Conservation (phyloP, 2,888 invertebrate species). For the Margaritifera margaritifera region DNA sequence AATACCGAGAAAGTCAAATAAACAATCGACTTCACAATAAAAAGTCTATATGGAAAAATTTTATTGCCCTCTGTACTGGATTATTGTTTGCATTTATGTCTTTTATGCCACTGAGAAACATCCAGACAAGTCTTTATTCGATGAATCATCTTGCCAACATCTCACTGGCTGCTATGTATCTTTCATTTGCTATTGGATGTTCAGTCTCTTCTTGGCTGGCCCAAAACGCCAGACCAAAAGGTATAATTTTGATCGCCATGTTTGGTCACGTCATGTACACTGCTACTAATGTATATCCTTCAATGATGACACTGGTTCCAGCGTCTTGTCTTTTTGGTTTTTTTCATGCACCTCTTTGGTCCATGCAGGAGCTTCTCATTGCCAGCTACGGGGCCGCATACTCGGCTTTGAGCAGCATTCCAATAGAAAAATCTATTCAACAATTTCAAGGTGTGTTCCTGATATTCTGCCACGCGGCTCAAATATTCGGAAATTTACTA, state of each 20-base stretch:
- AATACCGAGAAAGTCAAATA: conserved; percentile 22
- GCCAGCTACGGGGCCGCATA: conserved; percentile 61
- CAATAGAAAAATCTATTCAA: conserved; percentile 55
- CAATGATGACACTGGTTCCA: conserved; percentile 56
- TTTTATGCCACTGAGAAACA: conserved; percentile 53
- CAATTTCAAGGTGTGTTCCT: conserved; percentile 63
- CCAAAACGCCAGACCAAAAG: conserved; percentile 57
- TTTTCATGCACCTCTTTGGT: conserved; percentile 61
- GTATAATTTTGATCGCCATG: conserved; percentile 54
- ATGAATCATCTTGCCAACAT: conserved; percentile 52
- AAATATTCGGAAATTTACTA: conserved; percentile 60
- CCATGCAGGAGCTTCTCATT: conserved; percentile 58
- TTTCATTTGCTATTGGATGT: conserved; percentile 57
- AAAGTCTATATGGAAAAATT: conserved; percentile 50
- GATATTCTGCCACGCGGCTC: conserved; percentile 61
- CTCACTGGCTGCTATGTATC: conserved; percentile 58
- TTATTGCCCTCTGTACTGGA: conserved; percentile 44
- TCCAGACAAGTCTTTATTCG: conserved; percentile 57
- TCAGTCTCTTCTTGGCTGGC: conserved; percentile 52
- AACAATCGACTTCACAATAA: conserved; percentile 38
- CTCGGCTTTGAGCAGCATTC: conserved; percentile 53
- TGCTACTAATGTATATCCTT: conserved; percentile 60
- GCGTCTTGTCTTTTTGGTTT: conserved; percentile 59
- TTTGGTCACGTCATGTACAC: conserved; percentile 61
- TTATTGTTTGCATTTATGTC: conserved; percentile 51